phyloP scores from a whole-genome alignment of 2,113 vertebrate species.

The Pantherophis guttatus region DNA sequence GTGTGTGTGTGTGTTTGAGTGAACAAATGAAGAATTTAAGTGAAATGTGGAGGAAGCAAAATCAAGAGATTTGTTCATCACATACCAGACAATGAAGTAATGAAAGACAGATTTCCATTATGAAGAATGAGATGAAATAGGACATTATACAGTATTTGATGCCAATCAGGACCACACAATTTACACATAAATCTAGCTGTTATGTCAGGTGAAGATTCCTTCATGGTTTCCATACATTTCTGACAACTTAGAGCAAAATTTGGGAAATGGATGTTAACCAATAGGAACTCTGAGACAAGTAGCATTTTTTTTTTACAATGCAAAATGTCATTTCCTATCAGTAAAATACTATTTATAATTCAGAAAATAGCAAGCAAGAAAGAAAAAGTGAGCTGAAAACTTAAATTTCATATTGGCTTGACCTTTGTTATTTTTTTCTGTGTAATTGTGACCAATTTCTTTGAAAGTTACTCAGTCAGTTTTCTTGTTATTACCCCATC shows the following conservation, averaged over 20 bases:
- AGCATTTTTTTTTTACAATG: not conserved
- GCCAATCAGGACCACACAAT: not conserved
- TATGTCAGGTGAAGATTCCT: not conserved
- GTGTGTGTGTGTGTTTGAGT: not conserved
- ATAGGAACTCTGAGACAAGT: not conserved
- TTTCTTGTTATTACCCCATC: slow-evolving; percentile 17
- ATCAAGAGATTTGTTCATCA: not conserved
- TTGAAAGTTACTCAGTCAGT: slow-evolving; percentile 47
- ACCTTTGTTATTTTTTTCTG: slow-evolving; percentile 16
- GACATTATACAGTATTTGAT: not conserved
- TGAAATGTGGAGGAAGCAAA: not conserved
- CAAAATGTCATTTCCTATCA: not conserved
- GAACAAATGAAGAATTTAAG: not conserved
- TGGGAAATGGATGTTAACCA: not conserved
- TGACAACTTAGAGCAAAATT: not conserved
- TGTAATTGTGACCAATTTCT: slow-evolving; percentile 28
- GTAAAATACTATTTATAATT: not conserved
- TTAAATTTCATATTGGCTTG: slow-evolving; percentile 32
- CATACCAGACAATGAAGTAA: not conserved
- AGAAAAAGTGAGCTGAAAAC: not conserved
- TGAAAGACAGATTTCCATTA: not conserved
- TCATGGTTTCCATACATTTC: not conserved
- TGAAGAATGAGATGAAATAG: not conserved
- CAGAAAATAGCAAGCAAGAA: not conserved
- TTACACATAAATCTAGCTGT: not conserved